These are phyloP conservation scores for Pseudorasbora parva DNA, from an alignment of 2,113 vertebrate genomes.

Conservation along the genomic window DNA sequence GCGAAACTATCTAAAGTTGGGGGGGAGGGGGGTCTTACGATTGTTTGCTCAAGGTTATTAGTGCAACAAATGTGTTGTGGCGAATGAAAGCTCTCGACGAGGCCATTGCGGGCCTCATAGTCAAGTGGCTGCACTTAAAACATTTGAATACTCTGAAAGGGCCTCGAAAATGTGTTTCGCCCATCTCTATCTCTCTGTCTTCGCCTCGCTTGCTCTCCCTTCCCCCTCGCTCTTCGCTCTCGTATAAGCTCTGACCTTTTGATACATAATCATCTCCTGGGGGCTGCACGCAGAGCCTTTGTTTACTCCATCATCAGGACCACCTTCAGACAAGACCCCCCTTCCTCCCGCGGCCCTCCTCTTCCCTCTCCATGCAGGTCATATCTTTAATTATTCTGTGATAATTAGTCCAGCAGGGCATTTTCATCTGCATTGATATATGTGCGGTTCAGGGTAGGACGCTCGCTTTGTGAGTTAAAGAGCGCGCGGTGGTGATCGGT, in stretches of 20 bases:
- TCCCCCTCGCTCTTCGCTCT: conserved; percentile 15
- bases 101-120: conserved; percentile 19
- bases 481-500: conserved; percentile 47
- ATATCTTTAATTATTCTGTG: conserved; percentile 60
- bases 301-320: conserved; percentile 59
- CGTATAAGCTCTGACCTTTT: conserved; percentile 59
- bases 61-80: conserved; percentile 16
- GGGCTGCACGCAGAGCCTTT: conserved; percentile 53
- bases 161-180: conserved; percentile 19
- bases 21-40: background rate
- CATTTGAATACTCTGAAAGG: conserved; percentile 44
- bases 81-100: conserved; percentile 3
- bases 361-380: conserved; percentile 42
- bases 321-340: conserved; percentile 55
- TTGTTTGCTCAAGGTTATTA: conserved; percentile 32
- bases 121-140: conserved; percentile 47
- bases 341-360: background rate
- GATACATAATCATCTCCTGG: conserved; percentile 60
- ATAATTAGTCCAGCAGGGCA: conserved; percentile 58
- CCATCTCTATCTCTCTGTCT: conserved; percentile 5
- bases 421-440: conserved; percentile 54
- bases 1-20: background rate
- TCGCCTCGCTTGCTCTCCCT: background rate
- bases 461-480: conserved; percentile 25
- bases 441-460: conserved; percentile 40